Evolutionary conservation across 2,888 invertebrate genomes (phyloP).

Genomic region (Alloscopus bannaensis): DNA sequence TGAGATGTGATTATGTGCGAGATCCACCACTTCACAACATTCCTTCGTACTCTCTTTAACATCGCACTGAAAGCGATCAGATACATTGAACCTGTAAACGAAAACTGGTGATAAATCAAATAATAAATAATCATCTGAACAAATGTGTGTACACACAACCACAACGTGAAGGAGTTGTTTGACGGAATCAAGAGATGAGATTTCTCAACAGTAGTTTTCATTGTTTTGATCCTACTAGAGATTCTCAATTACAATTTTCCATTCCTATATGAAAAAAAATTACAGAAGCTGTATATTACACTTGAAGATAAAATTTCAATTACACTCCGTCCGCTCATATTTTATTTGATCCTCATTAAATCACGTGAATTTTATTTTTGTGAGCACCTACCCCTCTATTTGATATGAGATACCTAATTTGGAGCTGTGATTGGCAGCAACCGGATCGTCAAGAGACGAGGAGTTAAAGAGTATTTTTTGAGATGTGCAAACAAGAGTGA

Average conservation of each 20-base stretch:
- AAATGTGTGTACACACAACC: conserved; percentile 35
- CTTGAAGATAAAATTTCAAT: conserved; percentile 57
- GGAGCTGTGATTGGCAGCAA: conserved; percentile 54
- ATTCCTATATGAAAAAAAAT: neutral
- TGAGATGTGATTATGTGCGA: neutral
- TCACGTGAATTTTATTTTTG: conserved; percentile 41
- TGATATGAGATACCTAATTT: conserved; percentile 30
- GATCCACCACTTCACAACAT: neutral
- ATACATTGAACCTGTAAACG: neutral
- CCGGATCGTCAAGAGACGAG: conserved; percentile 44
- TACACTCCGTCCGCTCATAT: conserved; percentile 44
- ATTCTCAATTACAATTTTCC: conserved; percentile 36
- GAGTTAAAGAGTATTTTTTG: conserved; percentile 1
- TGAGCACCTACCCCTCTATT: neutral
- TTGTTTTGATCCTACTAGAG: conserved; percentile 8
- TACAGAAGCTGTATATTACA: neutral
- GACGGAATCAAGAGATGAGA: too few species aligned
- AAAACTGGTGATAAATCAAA: conserved; percentile 45
- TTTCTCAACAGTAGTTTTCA: too few species aligned
- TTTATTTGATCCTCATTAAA: conserved; percentile 54
- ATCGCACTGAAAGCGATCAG: neutral
- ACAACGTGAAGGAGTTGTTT: neutral
- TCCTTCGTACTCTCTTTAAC: too few species aligned
- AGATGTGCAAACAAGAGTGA: conserved; percentile 61
- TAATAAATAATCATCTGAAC: too few species aligned